Conservation (phyloP, 2,113 vertebrate species). For the Heterotis niloticus region DNA sequence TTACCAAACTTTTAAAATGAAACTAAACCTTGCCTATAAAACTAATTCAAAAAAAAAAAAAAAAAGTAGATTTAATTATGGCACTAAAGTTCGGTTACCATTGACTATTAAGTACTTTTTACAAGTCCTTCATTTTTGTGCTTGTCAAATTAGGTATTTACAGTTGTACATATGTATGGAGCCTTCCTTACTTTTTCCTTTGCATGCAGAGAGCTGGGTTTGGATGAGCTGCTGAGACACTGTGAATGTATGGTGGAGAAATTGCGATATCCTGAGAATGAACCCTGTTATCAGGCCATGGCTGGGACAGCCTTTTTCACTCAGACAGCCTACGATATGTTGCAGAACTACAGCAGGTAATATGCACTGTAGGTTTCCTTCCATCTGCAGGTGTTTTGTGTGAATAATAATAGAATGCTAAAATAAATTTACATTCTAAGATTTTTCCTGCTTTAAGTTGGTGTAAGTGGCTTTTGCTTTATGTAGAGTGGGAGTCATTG, state of each 20-base stretch:
- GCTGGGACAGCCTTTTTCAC: slow-evolving; percentile 62
- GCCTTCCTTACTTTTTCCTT: background rate
- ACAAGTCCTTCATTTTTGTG: no score
- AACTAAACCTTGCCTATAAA: no score
- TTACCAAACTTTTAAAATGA: no score
- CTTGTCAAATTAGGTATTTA: background rate
- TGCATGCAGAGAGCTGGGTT: slow-evolving; percentile 56
- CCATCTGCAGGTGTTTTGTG: background rate
- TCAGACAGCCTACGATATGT: slow-evolving; percentile 56
- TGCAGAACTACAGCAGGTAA: slow-evolving; percentile 64
- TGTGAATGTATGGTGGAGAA: slow-evolving; percentile 62
- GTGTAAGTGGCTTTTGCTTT: no score
- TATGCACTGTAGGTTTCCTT: background rate
- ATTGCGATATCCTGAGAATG: slow-evolving; percentile 58
- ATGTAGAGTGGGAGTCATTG: background rate
- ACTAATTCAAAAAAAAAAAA: no score
- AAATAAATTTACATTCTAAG: no score
- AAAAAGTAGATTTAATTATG: no score
- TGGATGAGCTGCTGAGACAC: slow-evolving; percentile 57
- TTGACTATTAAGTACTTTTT: no score
- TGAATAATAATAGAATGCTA: no score
- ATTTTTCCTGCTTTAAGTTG: no score
- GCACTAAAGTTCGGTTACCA: no score
- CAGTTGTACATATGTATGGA: background rate
- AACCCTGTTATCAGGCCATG: slow-evolving; percentile 60